phyloP scores from a whole-genome alignment of 2,113 vertebrate genomes.

The Barbus barbus region DNA sequence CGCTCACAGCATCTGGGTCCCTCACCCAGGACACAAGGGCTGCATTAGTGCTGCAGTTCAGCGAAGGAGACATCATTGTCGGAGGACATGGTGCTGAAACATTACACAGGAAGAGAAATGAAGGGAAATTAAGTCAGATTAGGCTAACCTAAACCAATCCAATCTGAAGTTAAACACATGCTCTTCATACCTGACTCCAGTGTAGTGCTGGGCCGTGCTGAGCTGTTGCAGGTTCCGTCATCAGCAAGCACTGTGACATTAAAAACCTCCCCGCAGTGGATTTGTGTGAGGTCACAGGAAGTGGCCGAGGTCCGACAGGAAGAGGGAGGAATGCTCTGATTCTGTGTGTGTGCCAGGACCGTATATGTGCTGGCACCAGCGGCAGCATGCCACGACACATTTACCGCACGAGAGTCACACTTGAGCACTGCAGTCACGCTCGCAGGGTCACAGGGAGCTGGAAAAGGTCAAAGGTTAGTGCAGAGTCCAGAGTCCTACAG shows the following conservation, averaged over 20 bases:
- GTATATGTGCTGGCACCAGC: constrained; percentile 67
- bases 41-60: constrained; percentile 64
- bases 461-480: neutral
- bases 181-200: constrained; percentile 67
- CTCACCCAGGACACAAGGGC: constrained; percentile 65
- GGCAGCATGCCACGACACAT: constrained; percentile 68
- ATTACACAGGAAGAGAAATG: neutral
- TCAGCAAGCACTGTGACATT: constrained; percentile 70
- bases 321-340: constrained; percentile 8
- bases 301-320: constrained; percentile 58
- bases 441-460: constrained; percentile 75
- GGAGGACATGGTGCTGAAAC: constrained; percentile 72
- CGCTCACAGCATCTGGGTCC: constrained; percentile 48
- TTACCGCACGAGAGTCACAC: constrained; percentile 62
- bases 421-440: constrained; percentile 56
- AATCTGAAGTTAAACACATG: neutral
- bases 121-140: neutral
- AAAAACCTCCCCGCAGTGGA: constrained; percentile 72
- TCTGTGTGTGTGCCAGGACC: constrained; percentile 57
- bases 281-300: constrained; percentile 64
- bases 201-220: constrained; percentile 52
- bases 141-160: neutral
- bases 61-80: constrained; percentile 47
- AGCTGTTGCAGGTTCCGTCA: constrained; percentile 70
- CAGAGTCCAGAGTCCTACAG: neutral